Conservation (phyloP, 2,797 vertebrate genomes). For the Anas acuta region DNA sequence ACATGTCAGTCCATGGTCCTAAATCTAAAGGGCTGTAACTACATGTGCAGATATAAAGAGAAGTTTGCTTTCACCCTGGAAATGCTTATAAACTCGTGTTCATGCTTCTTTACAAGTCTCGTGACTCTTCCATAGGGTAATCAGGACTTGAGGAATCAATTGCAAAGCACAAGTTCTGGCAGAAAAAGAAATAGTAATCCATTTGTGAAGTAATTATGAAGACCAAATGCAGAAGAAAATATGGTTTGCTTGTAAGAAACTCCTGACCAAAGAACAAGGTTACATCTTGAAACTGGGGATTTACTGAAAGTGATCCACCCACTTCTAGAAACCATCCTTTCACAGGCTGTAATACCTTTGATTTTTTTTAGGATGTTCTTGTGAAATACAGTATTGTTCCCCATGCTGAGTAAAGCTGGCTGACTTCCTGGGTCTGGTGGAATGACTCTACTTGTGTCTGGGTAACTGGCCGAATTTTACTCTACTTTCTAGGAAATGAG, state of each 20-base stretch:
- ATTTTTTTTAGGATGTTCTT: not conserved
- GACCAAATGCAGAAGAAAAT: not conserved
- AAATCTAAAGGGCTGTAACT: not conserved
- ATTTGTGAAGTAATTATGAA: not conserved
- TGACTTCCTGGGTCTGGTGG: not conserved
- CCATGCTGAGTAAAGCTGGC: not conserved
- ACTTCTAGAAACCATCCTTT: not conserved
- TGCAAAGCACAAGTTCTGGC: not conserved
- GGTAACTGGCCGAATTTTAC: not conserved
- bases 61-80: not conserved
- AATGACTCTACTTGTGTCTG: not conserved
- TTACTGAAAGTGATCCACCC: not conserved
- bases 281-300: not conserved
- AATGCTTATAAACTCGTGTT: not conserved
- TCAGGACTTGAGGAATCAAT: rapidly evolving
- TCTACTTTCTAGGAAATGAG: not conserved
- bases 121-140: not conserved
- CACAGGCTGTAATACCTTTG: not conserved
- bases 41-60: not conserved
- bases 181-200: not conserved
- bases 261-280: not conserved
- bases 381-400: not conserved
- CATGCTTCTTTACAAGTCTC: not conserved
- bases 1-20: not conserved
- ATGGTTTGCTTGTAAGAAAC: not conserved